Evolutionary conservation across 1,140 invertebrate genomes (phyloP).

Genomic region (Panagrolaimus sp.): DNA sequence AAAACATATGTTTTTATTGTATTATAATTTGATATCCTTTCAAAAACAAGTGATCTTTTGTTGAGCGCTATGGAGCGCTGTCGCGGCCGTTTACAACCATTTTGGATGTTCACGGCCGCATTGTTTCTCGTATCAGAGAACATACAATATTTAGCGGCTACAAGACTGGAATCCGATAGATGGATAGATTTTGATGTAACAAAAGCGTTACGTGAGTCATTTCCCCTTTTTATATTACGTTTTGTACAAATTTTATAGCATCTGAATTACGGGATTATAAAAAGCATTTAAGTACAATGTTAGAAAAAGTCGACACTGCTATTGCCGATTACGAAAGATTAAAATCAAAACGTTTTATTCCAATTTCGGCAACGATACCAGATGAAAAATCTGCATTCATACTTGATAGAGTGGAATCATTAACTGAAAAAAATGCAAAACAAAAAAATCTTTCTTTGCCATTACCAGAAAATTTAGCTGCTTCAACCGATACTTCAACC

Average conservation of each 20-base stretch:
- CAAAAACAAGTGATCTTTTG: too few relatives aligned
- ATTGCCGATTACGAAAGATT: constrained; percentile 1
- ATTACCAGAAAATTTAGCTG: too few relatives aligned
- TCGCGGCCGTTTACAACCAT: too few relatives aligned
- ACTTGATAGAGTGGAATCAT: constrained; percentile 39
- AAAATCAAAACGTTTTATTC: constrained; percentile 23
- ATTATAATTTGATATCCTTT: too few relatives aligned
- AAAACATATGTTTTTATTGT: too few relatives aligned
- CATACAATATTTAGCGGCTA: not conserved
- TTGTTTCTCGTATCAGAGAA: too few relatives aligned
- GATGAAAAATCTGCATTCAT: constrained; percentile 43
- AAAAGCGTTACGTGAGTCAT: constrained; percentile 10
- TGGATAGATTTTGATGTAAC: constrained; percentile 14
- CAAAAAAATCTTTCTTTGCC: constrained; percentile 4
- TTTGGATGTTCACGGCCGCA: too few relatives aligned
- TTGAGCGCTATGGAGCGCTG: too few relatives aligned
- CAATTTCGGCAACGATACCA: constrained; percentile 44
- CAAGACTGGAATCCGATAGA: constrained; percentile 8
- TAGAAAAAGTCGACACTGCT: constrained; percentile 3
- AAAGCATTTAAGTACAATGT: not conserved
- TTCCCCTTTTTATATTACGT: not conserved
- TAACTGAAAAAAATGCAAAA: constrained; percentile 29
- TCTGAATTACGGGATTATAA: constrained; percentile 5
- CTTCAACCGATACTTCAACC: too few relatives aligned
- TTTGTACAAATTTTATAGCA: constrained; percentile 9